Percentiles rank a stretch among this genome's conserved stretches.
Conservation (phyloP, 2,888 invertebrate species). For the Nemapogon koenigi region DNA sequence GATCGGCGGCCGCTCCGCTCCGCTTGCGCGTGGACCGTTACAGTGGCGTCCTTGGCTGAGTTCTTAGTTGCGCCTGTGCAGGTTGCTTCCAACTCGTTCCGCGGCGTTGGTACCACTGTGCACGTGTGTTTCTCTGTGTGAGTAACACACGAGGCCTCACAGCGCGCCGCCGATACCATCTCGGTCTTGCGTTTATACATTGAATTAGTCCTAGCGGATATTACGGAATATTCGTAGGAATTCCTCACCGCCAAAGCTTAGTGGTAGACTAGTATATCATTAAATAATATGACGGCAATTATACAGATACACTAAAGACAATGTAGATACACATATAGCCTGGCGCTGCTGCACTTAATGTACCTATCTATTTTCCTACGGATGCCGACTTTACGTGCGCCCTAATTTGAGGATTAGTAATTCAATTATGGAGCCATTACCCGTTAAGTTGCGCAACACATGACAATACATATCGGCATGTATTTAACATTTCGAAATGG, state of each 20-base stretch:
- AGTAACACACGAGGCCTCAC: conserved; percentile 10
- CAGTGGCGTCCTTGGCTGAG: conserved; percentile 63
- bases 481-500: conserved; percentile 35
- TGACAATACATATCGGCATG: too few species aligned
- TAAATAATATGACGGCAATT: too few species aligned
- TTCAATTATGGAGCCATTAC: too few species aligned
- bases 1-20: conserved; percentile 6
- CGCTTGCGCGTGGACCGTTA: conserved; percentile 42
- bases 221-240: conserved; percentile 55
- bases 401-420: too few species aligned
- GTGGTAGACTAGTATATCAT: too few species aligned
- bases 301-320: too few species aligned
- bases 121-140: conserved; percentile 36
- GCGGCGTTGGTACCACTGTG: conserved; percentile 29
- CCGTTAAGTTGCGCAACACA: too few species aligned
- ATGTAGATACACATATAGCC: too few species aligned
- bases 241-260: conserved; percentile 27
- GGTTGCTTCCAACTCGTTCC: conserved; percentile 29
- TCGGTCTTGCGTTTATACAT: conserved; percentile 30
- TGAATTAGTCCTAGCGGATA: conserved; percentile 59
- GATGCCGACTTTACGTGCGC: too few species aligned
- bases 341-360: too few species aligned
- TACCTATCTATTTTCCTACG: too few species aligned
- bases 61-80: conserved; percentile 54
- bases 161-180: conserved; percentile 1